Base-by-base conservation (phyloP, 2,888 invertebrate species). In the Craniophora ligustri region DNA sequence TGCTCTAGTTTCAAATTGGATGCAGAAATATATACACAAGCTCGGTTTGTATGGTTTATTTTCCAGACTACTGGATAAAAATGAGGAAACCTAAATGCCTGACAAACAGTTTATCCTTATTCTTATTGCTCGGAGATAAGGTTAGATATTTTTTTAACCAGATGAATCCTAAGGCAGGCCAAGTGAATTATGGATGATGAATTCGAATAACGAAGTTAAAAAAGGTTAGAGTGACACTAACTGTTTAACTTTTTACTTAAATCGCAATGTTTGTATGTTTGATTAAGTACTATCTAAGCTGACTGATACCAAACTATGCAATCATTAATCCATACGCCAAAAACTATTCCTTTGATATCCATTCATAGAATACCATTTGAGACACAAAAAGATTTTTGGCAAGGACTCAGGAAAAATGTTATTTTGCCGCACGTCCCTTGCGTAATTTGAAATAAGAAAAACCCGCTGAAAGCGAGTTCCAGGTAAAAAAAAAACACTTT, bases 391-490 rank as follows among this genome's bases (percentile, higher is more conserved):
- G 44, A 44, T 51, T 51, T 65, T 58, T 63, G 65, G 58, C 54
- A 56, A 45, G 53, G 42, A 65, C 32, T 64, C 65, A 67, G 45
- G 55, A 67, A 55, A 72, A 66, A 58, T 57, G 54, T 56, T 75
- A 70, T 75, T n/a, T 72, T 58, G 59, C 61, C 45, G 45, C 53
- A 59, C 62, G 67, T 61, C 69, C 75, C 67, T 70, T 65, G 69
- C 63, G 75, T 78, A 78, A 82, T 78, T 79, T 75, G 67, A 71
- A 81, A 84, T 78, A 82, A 79, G 75, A 73, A 72, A 75, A 72
- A 70, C 64, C 62, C 64, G 64, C 45, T 60, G 67, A 72, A 77
- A 76, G 63, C 62, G 53, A 71, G 70, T 51, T 59, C 65, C 73
- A 79, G 81, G 77, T 79, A 81, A 67, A 79, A 77, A 21, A 68